These are phyloP conservation scores for Bombus difficillimus DNA, from an alignment of 1,140 invertebrate species.

Conservation along the genomic window DNA sequence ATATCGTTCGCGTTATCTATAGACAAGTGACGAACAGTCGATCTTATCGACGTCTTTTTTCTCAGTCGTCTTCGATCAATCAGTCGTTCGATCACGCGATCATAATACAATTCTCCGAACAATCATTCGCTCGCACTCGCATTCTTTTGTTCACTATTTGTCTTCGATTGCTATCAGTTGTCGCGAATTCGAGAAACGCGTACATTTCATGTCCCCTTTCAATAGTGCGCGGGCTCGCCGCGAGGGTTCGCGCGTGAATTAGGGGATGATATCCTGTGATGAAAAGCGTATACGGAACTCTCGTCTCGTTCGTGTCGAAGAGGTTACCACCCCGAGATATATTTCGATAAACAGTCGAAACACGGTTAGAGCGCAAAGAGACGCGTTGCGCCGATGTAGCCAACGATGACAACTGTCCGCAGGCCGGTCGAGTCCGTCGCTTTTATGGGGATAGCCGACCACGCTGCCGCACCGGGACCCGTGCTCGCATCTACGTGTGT, in stretches of 20 bases:
- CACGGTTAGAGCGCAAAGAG: slow-evolving; percentile 15
- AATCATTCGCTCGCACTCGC: background rate
- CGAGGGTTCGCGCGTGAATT: background rate
- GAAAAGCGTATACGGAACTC: background rate
- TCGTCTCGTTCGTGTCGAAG: too few relatives aligned
- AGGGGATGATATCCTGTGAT: background rate
- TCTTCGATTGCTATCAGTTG: background rate
- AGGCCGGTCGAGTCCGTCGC: slow-evolving; percentile 69
- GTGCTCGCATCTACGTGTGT: slow-evolving; percentile 15
- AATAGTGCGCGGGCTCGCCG: background rate
- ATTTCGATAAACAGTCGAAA: background rate
- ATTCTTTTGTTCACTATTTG: background rate
- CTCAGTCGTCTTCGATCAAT: background rate
- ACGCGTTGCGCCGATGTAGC: slow-evolving; percentile 54
- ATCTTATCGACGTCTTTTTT: slow-evolving; percentile 24
- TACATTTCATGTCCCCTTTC: background rate
- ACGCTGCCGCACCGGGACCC: slow-evolving; percentile 49
- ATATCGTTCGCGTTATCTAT: slow-evolving; percentile 38
- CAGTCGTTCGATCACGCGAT: slow-evolving; percentile 7
- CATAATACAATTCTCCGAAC: background rate
- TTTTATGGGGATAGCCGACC: slow-evolving; percentile 72
- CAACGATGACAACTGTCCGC: slow-evolving; percentile 74
- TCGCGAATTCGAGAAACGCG: background rate
- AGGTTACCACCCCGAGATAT: background rate
- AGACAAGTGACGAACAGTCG: background rate